Evolutionary conservation across 2,113 vertebrate genomes (phyloP), one percentile per base, ranked within the genome.

Genomic region (Apodemus speciosus): DNA sequence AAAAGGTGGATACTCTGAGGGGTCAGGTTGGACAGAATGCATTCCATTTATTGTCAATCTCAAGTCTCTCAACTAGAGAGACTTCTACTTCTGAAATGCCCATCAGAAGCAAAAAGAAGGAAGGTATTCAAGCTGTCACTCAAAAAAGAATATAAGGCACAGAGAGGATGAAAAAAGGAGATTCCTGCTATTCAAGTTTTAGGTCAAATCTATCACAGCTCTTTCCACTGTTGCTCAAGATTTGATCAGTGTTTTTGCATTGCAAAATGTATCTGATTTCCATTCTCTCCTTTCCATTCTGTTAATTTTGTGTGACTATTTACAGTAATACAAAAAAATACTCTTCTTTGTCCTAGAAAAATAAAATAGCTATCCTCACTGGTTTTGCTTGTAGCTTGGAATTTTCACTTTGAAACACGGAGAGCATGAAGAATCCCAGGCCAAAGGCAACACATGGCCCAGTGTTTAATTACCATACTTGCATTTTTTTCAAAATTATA

Each of bases 81-180:
- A 21, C 23, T n/a, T 93, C 2, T 8, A 62, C 43, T 92, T 94
- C 51, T 79, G 56, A 93, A 4, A 21, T 83, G 21, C 85, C 89
- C 92, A 56, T 81, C 88, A 92, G 56, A 69, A 80, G 13, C 2
- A 20, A 96, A 76, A 35, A 91, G 23, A 72, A 95, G n/a, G 27
- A 69, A 69, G 73, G 83, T 23, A 85, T 6, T 75, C 85, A 85
- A 91, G 35, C 0, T 94, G 3, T 53, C 71, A 62, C 95, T 87
- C 88, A n/a, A 23, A 97, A 97, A 92, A 21, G n/a, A 95, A 53
- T 3, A 32, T 81, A 94, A 89, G 68, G 0, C 1, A 64, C 11
- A 8, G 10, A 94, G 95, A 95, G 0, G 0, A 0, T 84, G 38
- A 89, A 18, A 93, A 93, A 81, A 75, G 90, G 0, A 83, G 87